A percentile compares a stretch with the other conserved stretches of the same genome.
Conservation (phyloP, 2,888 invertebrate species). For the Opisthograptis luteolata region DNA sequence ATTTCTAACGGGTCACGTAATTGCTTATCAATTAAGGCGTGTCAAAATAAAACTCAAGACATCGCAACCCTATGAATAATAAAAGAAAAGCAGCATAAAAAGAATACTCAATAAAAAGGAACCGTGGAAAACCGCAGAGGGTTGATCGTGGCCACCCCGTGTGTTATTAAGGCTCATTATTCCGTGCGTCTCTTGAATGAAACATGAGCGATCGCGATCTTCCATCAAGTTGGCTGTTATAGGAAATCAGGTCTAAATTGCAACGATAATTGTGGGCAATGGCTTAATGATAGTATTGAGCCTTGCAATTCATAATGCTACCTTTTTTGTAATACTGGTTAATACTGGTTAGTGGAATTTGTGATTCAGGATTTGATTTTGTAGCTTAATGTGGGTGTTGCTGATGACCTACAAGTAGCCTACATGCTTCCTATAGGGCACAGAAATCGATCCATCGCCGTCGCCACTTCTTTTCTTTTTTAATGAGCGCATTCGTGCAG, state of each 20-base stretch:
- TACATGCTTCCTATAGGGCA: no score
- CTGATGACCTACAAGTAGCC: no score
- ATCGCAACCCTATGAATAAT: slow-evolving; percentile 44
- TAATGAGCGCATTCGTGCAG: no score
- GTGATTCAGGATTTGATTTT: no score
- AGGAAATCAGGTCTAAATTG: slow-evolving; percentile 63
- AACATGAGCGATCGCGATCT: slow-evolving; percentile 71
- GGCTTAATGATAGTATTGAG: slow-evolving; percentile 27
- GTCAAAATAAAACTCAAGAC: slow-evolving; percentile 45
- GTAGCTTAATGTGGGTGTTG: no score
- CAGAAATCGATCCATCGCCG: no score
- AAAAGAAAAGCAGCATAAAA: slow-evolving; percentile 38
- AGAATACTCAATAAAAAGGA: slow-evolving; percentile 29
- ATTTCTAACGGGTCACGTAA: slow-evolving; percentile 23
- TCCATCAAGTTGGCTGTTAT: slow-evolving; percentile 59
- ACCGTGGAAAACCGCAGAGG: slow-evolving; percentile 35
- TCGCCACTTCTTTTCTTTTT: no score
- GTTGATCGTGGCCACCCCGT: slow-evolving; percentile 30
- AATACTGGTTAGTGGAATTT: not conserved
- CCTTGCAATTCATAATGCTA: slow-evolving; percentile 1
- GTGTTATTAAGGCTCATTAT: slow-evolving; percentile 66
- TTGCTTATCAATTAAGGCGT: slow-evolving; percentile 44
- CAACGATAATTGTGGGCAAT: slow-evolving; percentile 55
- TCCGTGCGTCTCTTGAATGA: slow-evolving; percentile 63
- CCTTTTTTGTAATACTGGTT: slow-evolving; percentile 1